Percentiles rank a stretch among this genome's conserved stretches.
phyloP scores from a whole-genome alignment of 2,888 invertebrate species.

The Rugalucina vietnamica region DNA sequence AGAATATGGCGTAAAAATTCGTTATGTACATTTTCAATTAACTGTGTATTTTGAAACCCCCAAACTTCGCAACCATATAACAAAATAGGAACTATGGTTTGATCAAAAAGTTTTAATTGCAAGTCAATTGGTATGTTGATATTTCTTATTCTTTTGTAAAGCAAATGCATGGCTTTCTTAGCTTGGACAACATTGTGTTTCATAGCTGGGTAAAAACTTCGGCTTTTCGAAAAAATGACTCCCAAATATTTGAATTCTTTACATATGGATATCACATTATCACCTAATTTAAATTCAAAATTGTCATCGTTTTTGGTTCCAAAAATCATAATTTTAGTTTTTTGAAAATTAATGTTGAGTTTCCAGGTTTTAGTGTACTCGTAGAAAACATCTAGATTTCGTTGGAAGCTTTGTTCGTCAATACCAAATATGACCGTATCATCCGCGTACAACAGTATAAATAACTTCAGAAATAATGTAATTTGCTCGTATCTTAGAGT shows the following conservation, averaged over 20 bases:
- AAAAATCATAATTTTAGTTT: constrained; percentile 37
- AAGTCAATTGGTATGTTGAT: neutral
- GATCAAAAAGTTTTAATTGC: neutral
- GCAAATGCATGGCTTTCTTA: neutral
- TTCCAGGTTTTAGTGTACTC: constrained; percentile 44
- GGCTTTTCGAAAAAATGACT: neutral
- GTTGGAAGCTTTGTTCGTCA: constrained; percentile 19
- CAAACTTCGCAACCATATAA: constrained; percentile 26
- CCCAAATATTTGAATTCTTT: constrained; percentile 13
- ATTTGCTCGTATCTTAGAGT: neutral
- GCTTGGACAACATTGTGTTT: neutral
- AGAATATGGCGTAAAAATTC: constrained; percentile 14
- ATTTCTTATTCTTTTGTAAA: constrained; percentile 8
- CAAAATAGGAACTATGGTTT: constrained; percentile 3
- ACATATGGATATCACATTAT: neutral
- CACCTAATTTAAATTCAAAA: constrained; percentile 17
- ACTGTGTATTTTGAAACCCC: constrained; percentile 37
- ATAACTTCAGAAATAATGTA: constrained; percentile 29
- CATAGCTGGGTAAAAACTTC: constrained; percentile 1
- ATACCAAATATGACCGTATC: constrained; percentile 49
- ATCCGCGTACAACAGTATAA: constrained; percentile 39
- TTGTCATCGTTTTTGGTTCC: constrained; percentile 6
- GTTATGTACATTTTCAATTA: constrained; percentile 33
- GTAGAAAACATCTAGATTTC: constrained; percentile 29
- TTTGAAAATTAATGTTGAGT: constrained; percentile 31